Base-by-base conservation (phyloP, 2,888 invertebrate genomes). In the Eristalinus sepulchralis region DNA sequence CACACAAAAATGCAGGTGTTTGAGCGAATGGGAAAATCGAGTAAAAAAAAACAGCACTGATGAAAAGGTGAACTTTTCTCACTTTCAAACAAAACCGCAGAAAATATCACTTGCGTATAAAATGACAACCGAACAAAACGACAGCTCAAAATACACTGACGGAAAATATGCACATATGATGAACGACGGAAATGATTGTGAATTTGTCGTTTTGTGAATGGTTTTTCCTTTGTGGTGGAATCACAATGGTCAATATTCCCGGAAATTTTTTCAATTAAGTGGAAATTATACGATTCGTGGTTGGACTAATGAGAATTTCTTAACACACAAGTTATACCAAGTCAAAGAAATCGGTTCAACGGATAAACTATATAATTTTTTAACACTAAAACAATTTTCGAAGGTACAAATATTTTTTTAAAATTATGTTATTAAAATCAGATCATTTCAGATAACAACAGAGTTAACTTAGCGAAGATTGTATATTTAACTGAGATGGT, bases 101-200 rank as follows among this genome's bases (percentile, higher is more conserved):
- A 17, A 24, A 17, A 39, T 17, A 17, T 5, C 55, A 33, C n/a
- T 55, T 2, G 11, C 20, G 20, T 39, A 22, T 20, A 13, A 11
- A 67, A 59, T 36, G 6, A 64, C 78, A 79, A 83, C 73, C 79
- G 60, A 13, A 36, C 63, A 34, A 57, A 67, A 83, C 60, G 83
- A 86, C 83, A 83, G 77, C 83, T 86, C 86, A 86, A 86, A 75
- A 73, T 86, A 86, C 86, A 86, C 86, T 86, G 86, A 62, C 63
- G 79, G 31, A 79, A 31, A 66, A 72, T 79, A 79, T 31, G 66
- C 70, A 11, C 10, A 66, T 9, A 27, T 36, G 64, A n/a, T 36
- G 9, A 27, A 60, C 22, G 10, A 36, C 13, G 17, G 20, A 60
- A 75, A 1, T 5, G n/a, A 27, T 64, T 70, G 68, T 75, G 81